A percentile compares a stretch with the other conserved stretches of the same genome.
Conservation (phyloP, 2,113 vertebrate genomes). For the Girardinichthys multiradiatus region DNA sequence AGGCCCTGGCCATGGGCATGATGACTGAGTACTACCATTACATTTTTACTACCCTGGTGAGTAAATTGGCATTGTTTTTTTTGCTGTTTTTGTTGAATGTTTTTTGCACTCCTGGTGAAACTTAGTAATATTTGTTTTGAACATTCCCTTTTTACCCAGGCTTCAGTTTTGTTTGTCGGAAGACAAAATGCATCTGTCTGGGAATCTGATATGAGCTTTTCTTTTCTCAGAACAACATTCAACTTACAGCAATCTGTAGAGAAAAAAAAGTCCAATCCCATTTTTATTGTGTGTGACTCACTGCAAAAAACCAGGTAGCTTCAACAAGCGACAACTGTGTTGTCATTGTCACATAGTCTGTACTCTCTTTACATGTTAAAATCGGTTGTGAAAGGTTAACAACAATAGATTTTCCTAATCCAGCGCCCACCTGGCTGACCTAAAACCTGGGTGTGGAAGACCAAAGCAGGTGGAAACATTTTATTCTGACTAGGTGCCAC, state of each 20-base stretch:
- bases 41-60: slow-evolving; percentile 98
- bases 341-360: slow-evolving; percentile 4
- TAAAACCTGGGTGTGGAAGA: slow-evolving; percentile 32
- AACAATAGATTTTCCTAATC: slow-evolving; percentile 29
- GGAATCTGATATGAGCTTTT: slow-evolving; percentile 31
- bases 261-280: slow-evolving; percentile 35
- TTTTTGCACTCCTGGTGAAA: neutral
- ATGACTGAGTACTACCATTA: slow-evolving; percentile 99
- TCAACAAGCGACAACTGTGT: slow-evolving; percentile 14
- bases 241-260: slow-evolving; percentile 6
- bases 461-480: slow-evolving; percentile 60
- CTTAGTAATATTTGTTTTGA: slow-evolving; percentile 12
- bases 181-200: slow-evolving; percentile 33
- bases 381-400: slow-evolving; percentile 24
- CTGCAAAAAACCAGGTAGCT: slow-evolving; percentile 32
- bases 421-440: slow-evolving; percentile 22
- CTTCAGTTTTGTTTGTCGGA: slow-evolving; percentile 12
- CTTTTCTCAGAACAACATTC: slow-evolving; percentile 33
- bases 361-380: slow-evolving; percentile 23
- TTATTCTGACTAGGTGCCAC: slow-evolving; percentile 51
- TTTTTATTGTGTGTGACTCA: slow-evolving; percentile 20
- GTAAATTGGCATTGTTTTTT: slow-evolving; percentile 47
- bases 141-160: slow-evolving; percentile 1
- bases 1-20: slow-evolving; percentile 99
- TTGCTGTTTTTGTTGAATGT: neutral